Base-by-base conservation (phyloP, 2,113 vertebrate genomes). In the Clupea harengus region DNA sequence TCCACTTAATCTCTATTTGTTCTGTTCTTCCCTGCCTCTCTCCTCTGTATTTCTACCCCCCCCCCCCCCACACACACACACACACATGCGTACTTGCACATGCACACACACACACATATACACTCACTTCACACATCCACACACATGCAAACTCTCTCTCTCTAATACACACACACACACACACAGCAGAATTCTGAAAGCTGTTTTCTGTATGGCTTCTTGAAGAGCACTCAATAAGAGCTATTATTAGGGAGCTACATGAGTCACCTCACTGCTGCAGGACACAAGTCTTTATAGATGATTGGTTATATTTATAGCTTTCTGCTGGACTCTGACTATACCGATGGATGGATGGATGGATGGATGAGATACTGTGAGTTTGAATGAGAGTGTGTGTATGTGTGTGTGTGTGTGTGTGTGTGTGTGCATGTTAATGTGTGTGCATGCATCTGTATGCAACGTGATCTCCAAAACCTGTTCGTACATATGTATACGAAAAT, bases 231-330 rank as follows among this genome's bases (percentile, higher is more conserved):
- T 54, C 39, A 81, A 78, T 84, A 81, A 84, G 83, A 64, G 78
- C 83, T 87, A 84, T 88, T 85, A 88, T 88, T 88, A 85, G 67
- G 32, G 72, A 81, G 52, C 81, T 28, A 81, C 11, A 46, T 83
- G 84, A 85, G 67, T 88, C 84, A 85, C 45, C 47, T 82, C 6
- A 25, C 64, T 49, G 81, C 81, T 10, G 28, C 84, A 60, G 54
- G 45, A 49, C 45, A 10, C 54, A 46, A 6, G 50, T 81, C 81
- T 83, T 83, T 83, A 81, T 44, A 17, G 82, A 39, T 85, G 84
- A 85, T 85, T 85, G 82, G 80, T 57, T 49, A 82, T 88, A 85
- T 88, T 88, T 88, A 88, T 88, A 78, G 82, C 28, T 50, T 83
- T 22, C 82, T 50, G 52, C 84, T 50, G 50, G 50, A 83, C 47